Evolutionary conservation across 1,140 invertebrate species (phyloP), one percentile per base, ranked within the genome.

Genomic region (Chlorops oryzae): DNA sequence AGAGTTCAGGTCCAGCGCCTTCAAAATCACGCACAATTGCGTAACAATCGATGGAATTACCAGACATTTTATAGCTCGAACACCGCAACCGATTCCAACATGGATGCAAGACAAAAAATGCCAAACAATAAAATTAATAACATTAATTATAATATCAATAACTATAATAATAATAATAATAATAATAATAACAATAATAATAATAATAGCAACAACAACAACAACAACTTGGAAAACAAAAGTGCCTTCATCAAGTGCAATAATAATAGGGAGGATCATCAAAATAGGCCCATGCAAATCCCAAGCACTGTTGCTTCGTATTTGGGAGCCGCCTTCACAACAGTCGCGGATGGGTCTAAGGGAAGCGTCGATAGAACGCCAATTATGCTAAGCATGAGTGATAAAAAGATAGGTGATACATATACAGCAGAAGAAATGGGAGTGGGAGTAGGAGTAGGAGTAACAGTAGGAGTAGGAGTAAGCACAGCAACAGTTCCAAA

Each of bases 41-140:
- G 47, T 15, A 52, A 52, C 28, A 52, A 52, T 25, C 25, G 35
- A 23, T 52, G 51, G 27, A 47, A 32, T 43, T 38, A 37, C 21
- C 37, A 35, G 32, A 46, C 23, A 9, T 43, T 46, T 24, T 37
- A 40, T 18, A 39, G 32, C 15, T 27, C 43, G 12, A 47, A 22
- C 20, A 24, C 28, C 28, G 28, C 9, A 15, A 9, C 9, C 27
- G 20, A n/a, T n/a, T n/a, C n/a, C n/a, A n/a, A n/a, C n/a, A n/a
- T n/a, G n/a, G n/a, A n/a, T n/a, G n/a, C n/a, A n/a, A n/a, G n/a
- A 28, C n/a, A 22, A 3, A 37, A n/a, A 21, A 15, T 34, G 21
- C 3, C 32, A 22, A 38, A 12, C 32, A 38, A 35, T 24, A 47
- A 4, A 9, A 10, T 38, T 39, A 37, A 47, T 13, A 35, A 37